Evolutionary conservation across 1,140 invertebrate genomes (phyloP).

Genomic region (Calosoma granatense): DNA sequence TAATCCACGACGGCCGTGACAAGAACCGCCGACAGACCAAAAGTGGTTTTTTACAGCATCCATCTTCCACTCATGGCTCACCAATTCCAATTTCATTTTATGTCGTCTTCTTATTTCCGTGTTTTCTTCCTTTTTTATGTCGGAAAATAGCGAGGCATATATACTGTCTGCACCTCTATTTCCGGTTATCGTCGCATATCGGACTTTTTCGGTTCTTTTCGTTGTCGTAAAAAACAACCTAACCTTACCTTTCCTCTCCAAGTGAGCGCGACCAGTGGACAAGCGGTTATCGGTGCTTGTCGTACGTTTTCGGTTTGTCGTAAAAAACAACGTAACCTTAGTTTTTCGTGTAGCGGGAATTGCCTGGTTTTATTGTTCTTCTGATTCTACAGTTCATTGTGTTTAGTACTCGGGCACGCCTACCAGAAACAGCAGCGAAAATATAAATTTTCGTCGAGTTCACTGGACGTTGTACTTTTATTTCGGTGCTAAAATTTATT

Average conservation of each 20-base stretch:
- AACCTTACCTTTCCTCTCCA: too few relatives aligned
- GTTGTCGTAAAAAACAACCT: background rate
- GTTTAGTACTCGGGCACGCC: too few relatives aligned
- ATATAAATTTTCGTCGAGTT: background rate
- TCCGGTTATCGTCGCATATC: background rate
- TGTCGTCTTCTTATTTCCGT: constrained; percentile 1
- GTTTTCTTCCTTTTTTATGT: background rate
- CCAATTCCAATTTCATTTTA: constrained; percentile 4
- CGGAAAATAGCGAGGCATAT: background rate
- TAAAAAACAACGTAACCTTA: too few relatives aligned
- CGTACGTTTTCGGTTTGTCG: too few relatives aligned
- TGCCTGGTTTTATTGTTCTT: background rate
- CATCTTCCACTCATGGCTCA: background rate
- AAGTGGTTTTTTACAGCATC: constrained; percentile 1
- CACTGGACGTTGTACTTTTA: background rate
- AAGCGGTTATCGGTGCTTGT: background rate
- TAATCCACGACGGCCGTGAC: background rate
- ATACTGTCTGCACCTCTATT: background rate
- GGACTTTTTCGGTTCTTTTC: background rate
- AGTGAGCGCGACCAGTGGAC: too few relatives aligned
- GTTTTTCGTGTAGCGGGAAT: too few relatives aligned
- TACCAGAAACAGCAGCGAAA: too few relatives aligned
- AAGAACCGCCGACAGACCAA: background rate
- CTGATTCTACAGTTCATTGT: too few relatives aligned
- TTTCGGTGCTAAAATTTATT: background rate